Conservation (phyloP, 2,888 invertebrate genomes). For the Cerastoderma edule region DNA sequence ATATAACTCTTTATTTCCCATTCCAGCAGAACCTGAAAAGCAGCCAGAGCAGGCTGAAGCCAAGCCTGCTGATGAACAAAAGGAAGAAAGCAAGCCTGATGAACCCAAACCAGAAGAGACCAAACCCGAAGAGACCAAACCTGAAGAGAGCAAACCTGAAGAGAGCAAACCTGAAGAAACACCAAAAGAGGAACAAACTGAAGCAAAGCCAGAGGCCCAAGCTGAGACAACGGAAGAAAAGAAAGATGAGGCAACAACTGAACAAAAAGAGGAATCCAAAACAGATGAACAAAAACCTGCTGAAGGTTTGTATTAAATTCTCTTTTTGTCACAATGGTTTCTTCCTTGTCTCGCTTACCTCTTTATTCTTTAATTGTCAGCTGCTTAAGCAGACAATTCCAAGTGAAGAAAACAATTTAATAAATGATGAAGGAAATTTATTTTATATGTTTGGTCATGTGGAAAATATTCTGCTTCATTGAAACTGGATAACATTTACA, state of each 20-base stretch:
- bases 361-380: too few relatives aligned
- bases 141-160: conserved; percentile 19
- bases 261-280: conserved; percentile 26
- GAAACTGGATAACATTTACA: too few relatives aligned
- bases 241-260: conserved; percentile 28
- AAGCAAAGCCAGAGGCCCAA: conserved; percentile 24
- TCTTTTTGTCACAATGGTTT: not conserved
- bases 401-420: too few relatives aligned
- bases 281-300: conserved; percentile 27
- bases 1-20: too few relatives aligned
- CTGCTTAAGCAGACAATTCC: too few relatives aligned
- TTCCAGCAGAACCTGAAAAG: conserved; percentile 17
- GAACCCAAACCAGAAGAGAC: conserved; percentile 10
- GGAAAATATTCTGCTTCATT: too few relatives aligned
- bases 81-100: conserved; percentile 6
- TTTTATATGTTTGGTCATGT: too few relatives aligned
- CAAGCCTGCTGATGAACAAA: conserved; percentile 18
- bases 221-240: conserved; percentile 29
- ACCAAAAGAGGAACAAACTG: conserved; percentile 14
- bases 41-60: conserved; percentile 8
- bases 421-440: too few relatives aligned
- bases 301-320: conserved; percentile 4
- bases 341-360: not conserved
- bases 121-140: conserved; percentile 9
- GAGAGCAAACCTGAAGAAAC: conserved; percentile 18